These are phyloP conservation scores for Microcebus jonahi DNA, from an alignment of 2,113 vertebrate species.

Conservation along the genomic window DNA sequence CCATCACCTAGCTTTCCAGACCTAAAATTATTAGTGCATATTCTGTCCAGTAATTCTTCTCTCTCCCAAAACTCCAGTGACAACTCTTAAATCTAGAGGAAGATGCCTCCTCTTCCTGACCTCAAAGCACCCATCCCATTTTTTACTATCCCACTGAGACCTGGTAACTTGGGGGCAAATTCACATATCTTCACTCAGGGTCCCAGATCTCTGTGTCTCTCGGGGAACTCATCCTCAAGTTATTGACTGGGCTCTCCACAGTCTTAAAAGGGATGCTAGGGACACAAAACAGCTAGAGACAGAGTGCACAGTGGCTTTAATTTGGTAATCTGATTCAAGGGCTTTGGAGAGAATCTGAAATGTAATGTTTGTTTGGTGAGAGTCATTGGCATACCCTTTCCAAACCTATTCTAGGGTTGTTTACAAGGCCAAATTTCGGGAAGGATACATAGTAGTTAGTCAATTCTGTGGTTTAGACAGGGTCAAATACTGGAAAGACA, in stretches of 20 bases:
- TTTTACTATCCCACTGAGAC: background rate
- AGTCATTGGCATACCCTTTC: background rate
- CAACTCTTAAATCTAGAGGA: background rate
- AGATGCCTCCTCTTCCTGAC: background rate
- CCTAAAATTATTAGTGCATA: background rate
- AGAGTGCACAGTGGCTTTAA: background rate
- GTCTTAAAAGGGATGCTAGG: background rate
- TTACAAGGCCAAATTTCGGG: background rate
- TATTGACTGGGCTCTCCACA: background rate
- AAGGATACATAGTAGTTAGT: background rate
- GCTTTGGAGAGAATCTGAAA: background rate
- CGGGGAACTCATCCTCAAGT: background rate
- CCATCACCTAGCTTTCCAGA: background rate
- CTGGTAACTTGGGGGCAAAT: background rate
- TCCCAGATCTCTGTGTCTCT: background rate
- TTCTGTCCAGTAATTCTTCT: background rate
- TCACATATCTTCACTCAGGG: background rate
- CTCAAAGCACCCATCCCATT: background rate
- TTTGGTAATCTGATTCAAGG: background rate
- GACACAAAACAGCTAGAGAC: background rate
- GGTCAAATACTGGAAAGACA: background rate
- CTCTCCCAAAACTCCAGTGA: background rate
- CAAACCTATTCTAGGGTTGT: background rate
- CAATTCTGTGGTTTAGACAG: background rate
- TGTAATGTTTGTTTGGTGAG: background rate